A percentile compares a stretch with the other conserved stretches of the same genome.
These are phyloP conservation scores for Dendrocincla fuliginosa DNA, from an alignment of 2,797 vertebrate species.

Conservation along the genomic window DNA sequence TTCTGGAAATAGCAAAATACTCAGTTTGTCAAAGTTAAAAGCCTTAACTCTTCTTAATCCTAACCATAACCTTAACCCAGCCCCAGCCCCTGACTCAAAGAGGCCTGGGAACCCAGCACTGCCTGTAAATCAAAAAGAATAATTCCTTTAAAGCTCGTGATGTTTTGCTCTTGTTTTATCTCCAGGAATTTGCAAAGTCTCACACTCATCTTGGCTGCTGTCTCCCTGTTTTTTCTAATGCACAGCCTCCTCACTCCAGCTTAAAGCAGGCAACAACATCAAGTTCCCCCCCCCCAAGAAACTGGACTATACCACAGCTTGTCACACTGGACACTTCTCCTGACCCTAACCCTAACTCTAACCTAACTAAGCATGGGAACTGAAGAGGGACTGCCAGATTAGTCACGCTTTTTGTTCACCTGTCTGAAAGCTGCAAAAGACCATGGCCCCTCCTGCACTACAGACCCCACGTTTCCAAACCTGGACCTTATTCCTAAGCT, in stretches of 20 bases:
- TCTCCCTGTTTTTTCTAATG: background rate
- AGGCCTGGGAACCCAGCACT: background rate
- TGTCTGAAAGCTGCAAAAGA: background rate
- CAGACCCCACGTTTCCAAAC: background rate
- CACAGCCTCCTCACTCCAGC: background rate
- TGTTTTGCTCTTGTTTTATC: background rate
- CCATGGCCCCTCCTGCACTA: background rate
- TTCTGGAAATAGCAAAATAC: background rate
- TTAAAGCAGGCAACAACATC: background rate
- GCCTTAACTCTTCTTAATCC: slow-evolving; percentile 3
- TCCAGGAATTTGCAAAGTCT: background rate
- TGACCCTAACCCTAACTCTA: slow-evolving; percentile 11
- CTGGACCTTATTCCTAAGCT: background rate
- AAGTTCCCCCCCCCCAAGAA: background rate
- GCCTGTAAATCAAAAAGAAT: background rate
- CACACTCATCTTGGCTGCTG: background rate
- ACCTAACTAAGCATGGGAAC: slow-evolving; percentile 10
- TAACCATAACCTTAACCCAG: background rate
- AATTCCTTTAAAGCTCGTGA: background rate
- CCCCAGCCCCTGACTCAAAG: background rate
- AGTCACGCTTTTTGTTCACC: slow-evolving; percentile 21
- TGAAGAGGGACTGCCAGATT: background rate
- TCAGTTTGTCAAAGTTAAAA: background rate
- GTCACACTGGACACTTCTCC: background rate
- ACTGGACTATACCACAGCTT: background rate